Conservation (phyloP, 1,140 invertebrate species). For the Triops longicaudatus region DNA sequence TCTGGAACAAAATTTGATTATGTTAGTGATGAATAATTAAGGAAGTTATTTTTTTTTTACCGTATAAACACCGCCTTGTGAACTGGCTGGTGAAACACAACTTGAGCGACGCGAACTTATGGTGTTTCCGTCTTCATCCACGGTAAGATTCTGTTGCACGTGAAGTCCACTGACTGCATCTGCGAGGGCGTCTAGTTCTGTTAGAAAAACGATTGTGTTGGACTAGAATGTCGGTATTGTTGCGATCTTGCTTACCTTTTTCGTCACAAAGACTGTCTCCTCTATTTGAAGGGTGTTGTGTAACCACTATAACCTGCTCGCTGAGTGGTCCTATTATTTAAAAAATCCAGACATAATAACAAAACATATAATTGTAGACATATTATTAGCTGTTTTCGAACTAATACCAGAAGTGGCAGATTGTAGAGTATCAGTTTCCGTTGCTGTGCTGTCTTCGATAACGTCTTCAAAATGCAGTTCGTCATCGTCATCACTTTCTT, state of each 20-base stretch:
- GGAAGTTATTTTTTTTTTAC: conserved; percentile 45
- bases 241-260: background rate
- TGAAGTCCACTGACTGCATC: background rate
- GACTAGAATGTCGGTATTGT: too few species aligned
- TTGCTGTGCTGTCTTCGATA: background rate
- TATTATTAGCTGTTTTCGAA: background rate
- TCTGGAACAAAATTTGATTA: conserved; percentile 44
- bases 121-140: conserved; percentile 34
- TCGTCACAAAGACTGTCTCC: background rate
- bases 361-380: background rate
- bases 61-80: conserved; percentile 77
- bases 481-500: conserved; percentile 15
- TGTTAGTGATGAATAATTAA: background rate
- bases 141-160: conserved; percentile 20
- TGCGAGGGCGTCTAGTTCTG: background rate
- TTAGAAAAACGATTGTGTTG: background rate
- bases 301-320: background rate
- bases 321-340: background rate
- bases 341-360: background rate
- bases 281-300: background rate
- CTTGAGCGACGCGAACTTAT: conserved; percentile 45
- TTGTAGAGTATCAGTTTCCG: background rate
- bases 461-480: conserved; percentile 13
- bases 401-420: background rate
- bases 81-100: conserved; percentile 69